These are phyloP conservation scores for Epinephelus coioides DNA, from an alignment of 2,797 vertebrate species.

Conservation along the genomic window DNA sequence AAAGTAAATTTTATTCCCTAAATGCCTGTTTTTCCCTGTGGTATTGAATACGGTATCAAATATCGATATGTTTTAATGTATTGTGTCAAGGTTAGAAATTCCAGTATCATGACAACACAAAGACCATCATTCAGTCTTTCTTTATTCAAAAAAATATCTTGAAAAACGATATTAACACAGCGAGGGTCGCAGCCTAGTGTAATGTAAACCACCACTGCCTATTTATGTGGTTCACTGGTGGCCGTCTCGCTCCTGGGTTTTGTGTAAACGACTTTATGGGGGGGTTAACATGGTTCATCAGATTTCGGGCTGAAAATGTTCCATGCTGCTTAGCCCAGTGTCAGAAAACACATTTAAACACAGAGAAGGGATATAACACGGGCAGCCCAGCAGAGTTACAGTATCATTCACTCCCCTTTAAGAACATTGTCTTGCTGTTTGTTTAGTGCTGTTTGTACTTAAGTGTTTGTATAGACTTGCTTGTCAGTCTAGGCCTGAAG, in stretches of 20 bases:
- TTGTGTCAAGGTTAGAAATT: too few species aligned
- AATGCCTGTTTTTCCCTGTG: too few species aligned
- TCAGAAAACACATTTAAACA: slow-evolving; percentile 9
- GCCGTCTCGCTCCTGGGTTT: not conserved
- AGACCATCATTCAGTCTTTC: not conserved
- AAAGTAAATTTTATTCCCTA: too few species aligned
- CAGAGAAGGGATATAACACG: not conserved
- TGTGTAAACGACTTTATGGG: slow-evolving; percentile 1
- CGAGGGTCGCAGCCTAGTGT: not conserved
- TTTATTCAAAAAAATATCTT: not conserved
- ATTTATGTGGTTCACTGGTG: not conserved
- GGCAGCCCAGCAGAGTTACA: not conserved
- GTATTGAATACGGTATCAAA: too few species aligned
- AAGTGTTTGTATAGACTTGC: not conserved
- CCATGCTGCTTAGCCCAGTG: slow-evolving; percentile 3
- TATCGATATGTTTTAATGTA: too few species aligned
- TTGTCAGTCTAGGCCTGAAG: not conserved
- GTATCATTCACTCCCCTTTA: not conserved
- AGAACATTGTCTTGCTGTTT: slow-evolving; percentile 26
- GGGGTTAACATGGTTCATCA: not conserved
- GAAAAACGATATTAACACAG: not conserved
- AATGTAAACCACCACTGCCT: not conserved
- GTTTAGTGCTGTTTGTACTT: slow-evolving; percentile 13
- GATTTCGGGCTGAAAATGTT: slow-evolving; percentile 20
- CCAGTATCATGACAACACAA: too few species aligned